These are phyloP conservation scores for Tauraco erythrolophus DNA, from an alignment of 2,113 vertebrate species.

Conservation along the genomic window DNA sequence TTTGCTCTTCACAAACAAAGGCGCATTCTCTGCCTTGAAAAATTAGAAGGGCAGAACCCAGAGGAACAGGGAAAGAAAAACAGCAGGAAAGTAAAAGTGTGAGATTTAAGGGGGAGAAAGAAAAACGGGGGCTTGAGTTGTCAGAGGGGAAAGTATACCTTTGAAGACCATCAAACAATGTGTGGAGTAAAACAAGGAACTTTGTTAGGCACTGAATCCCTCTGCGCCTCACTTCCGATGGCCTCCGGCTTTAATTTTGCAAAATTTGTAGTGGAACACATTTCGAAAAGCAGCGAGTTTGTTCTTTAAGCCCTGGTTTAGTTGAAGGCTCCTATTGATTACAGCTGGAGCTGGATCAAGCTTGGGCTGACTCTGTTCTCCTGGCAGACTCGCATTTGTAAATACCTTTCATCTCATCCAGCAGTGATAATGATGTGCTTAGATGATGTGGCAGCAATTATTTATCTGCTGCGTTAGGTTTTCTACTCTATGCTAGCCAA, in stretches of 20 bases:
- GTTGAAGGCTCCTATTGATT: constrained; percentile 48
- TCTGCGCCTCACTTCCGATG: neutral
- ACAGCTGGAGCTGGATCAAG: constrained; percentile 42
- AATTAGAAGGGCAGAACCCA: neutral
- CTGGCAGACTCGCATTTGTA: constrained; percentile 23
- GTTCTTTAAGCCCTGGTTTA: neutral
- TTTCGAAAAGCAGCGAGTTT: constrained; percentile 1
- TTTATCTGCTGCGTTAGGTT: constrained; percentile 17
- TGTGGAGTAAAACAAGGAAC: neutral
- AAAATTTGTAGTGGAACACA: neutral
- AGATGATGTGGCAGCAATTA: constrained; percentile 50
- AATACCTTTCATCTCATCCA: constrained; percentile 47
- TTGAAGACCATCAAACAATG: neutral
- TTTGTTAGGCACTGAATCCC: neutral
- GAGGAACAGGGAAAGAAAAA: neutral
- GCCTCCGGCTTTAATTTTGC: neutral
- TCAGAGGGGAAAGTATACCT: neutral
- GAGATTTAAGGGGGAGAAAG: neutral
- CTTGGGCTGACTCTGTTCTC: constrained; percentile 9
- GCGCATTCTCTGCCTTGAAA: constrained; percentile 1
- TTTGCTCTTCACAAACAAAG: constrained; percentile 43
- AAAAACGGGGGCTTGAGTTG: neutral
- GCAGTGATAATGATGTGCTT: constrained; percentile 19
- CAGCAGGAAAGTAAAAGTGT: neutral
- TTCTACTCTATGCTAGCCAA: constrained; percentile 10